Evolutionary conservation across 2,888 invertebrate genomes (phyloP), one percentile per base, ranked within the genome.

Genomic region (Leucophenga maculata): DNA sequence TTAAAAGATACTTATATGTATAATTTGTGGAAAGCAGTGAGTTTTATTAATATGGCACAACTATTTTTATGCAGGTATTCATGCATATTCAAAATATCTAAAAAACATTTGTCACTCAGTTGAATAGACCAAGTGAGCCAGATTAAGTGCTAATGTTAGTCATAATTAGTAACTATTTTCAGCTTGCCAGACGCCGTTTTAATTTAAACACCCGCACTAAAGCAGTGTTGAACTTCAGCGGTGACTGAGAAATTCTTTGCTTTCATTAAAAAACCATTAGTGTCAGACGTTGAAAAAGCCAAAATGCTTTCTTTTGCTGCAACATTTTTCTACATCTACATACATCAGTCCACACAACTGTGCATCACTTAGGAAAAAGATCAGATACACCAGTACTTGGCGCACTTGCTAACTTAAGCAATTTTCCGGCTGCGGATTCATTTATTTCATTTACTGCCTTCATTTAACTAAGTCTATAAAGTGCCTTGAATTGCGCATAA

Each of bases 201-300:
- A 77, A 77, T 77, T 72, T 77, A 77, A 74, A 70, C 70, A 71
- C 69, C 26, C 26, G 26, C 26, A 26, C 26, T 26, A 26, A 46
- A 8, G 6, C 6, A 46, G 6, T 14, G 46, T 3, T 26, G 26
- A 26, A 26, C 26, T n/a, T 6, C 18, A n/a, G n/a, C 50, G 11
- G n/a, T 50, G 50, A 75, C 76, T 75, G 73, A 80, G 81, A 80
- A 77, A 78, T 79, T 80, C 26, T 71, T 66, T 68, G 72, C 65
- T 72, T 74, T 78, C 84, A 84, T 81, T 81, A 81, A 81, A 81
- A 81, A 84, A 59, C 73, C 83, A 81, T 81, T 81, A 81, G 81
- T 70, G 74, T 32, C 20, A 65, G 65, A 26, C 26, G 2, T 26
- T 26, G 26, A 59, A 59, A 32, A 59, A 31, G 59, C 32, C 31